A percentile compares a stretch with the other conserved stretches of the same genome.
phyloP scores from a whole-genome alignment of 2,888 invertebrate species.

The Pterostichus madidus region DNA sequence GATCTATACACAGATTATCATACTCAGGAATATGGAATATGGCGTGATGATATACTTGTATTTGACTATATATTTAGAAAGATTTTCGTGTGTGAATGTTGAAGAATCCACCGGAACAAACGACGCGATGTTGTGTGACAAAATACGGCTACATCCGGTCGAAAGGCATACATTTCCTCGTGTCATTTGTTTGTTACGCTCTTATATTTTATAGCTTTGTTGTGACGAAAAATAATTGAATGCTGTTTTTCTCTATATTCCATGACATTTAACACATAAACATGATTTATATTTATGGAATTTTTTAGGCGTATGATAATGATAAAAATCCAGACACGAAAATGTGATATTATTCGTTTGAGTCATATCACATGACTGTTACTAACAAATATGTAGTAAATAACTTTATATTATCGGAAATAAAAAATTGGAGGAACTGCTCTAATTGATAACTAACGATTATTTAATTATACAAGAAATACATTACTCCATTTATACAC shows the following conservation, averaged over 20 bases:
- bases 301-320: neutral
- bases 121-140: conserved; percentile 13
- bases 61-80: neutral
- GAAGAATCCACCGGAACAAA: too few relatives aligned
- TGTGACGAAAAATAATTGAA: conserved; percentile 17
- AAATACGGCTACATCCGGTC: conserved; percentile 30
- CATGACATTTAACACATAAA: too few relatives aligned
- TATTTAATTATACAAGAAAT: too few relatives aligned
- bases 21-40: neutral
- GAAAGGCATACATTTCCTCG: conserved; percentile 18
- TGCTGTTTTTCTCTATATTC: neutral
- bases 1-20: neutral
- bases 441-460: too few relatives aligned
- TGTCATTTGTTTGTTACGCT: conserved; percentile 38
- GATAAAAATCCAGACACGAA: too few relatives aligned
- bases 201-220: conserved; percentile 2
- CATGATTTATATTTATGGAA: neutral
- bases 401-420: too few relatives aligned
- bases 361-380: too few relatives aligned
- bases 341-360: too few relatives aligned
- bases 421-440: too few relatives aligned
- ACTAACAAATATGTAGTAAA: too few relatives aligned
- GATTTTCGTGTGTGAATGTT: too few relatives aligned
- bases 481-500: too few relatives aligned
- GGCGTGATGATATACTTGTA: neutral